A percentile compares a stretch with the other conserved stretches of the same genome.
Evolutionary conservation across 2,113 vertebrate species (phyloP).

Genomic region (Galemys pyrenaicus): DNA sequence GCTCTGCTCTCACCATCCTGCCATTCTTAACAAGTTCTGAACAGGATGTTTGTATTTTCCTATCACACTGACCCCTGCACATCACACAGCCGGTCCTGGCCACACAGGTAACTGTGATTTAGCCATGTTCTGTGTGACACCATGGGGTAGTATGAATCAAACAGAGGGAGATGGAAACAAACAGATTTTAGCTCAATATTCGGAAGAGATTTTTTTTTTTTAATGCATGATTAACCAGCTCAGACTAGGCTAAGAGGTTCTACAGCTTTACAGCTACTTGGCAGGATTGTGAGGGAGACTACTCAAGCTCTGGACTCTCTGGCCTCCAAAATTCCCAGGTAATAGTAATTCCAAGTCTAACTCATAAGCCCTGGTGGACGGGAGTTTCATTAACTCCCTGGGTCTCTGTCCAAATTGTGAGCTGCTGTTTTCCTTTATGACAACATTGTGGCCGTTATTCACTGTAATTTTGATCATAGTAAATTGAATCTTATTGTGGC

Average conservation of each 20-base stretch:
- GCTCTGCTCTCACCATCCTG: not conserved
- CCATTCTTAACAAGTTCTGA: slow-evolving; percentile 21
- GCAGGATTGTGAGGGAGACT: not conserved
- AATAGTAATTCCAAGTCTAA: not conserved
- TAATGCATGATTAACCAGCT: not conserved
- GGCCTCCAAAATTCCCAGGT: slow-evolving; percentile 2
- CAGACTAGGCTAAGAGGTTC: not conserved
- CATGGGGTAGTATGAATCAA: not conserved
- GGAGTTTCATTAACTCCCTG: not conserved
- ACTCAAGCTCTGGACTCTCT: not conserved
- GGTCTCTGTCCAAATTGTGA: slow-evolving; percentile 46
- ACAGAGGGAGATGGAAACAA: not conserved
- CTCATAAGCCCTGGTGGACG: not conserved
- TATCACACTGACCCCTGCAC: not conserved
- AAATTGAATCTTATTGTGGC: slow-evolving; percentile 58
- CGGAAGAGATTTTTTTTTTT: not conserved
- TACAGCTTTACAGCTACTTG: not conserved
- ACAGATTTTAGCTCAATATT: not conserved
- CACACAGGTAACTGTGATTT: not conserved
- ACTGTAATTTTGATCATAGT: slow-evolving; percentile 50
- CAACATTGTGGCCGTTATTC: slow-evolving; percentile 71
- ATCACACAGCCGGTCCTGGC: not conserved
- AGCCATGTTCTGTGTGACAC: not conserved
- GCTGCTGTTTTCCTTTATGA: slow-evolving; percentile 59
- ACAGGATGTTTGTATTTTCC: not conserved